Evolutionary conservation across 1,140 invertebrate species (phyloP).

Genomic region (Semibalanus balanoides): DNA sequence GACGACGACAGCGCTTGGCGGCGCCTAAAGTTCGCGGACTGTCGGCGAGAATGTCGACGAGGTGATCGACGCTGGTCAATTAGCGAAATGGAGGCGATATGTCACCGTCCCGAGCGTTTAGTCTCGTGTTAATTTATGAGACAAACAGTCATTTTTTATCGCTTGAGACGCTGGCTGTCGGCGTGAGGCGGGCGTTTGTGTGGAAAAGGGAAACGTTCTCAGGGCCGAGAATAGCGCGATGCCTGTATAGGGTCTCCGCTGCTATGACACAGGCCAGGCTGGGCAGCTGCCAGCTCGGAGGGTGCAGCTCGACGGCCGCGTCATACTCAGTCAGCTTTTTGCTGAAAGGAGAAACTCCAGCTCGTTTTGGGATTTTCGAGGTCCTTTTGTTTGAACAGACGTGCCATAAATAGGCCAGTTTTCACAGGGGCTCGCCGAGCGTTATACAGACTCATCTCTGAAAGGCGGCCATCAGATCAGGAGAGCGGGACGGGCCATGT

Average conservation of each 20-base stretch:
- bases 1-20: background rate
- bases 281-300: background rate
- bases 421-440: background rate
- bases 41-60: background rate
- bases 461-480: background rate
- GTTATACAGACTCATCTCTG: background rate
- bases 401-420: background rate
- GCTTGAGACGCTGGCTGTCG: background rate
- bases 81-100: background rate
- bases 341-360: background rate
- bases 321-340: background rate
- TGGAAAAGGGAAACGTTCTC: no score
- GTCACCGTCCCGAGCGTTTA: background rate
- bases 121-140: background rate
- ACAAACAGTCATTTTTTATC: background rate
- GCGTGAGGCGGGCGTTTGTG: no score
- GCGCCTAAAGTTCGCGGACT: background rate
- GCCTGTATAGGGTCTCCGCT: no score
- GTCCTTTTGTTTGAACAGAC: background rate
- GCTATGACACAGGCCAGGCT: no score
- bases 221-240: no score
- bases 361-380: background rate
- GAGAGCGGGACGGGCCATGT: no score
- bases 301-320: no score
- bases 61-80: background rate